Evolutionary conservation across 2,113 vertebrate species (phyloP), one percentile per base, ranked within the genome.

Genomic region (Hypomesus transpacificus): DNA sequence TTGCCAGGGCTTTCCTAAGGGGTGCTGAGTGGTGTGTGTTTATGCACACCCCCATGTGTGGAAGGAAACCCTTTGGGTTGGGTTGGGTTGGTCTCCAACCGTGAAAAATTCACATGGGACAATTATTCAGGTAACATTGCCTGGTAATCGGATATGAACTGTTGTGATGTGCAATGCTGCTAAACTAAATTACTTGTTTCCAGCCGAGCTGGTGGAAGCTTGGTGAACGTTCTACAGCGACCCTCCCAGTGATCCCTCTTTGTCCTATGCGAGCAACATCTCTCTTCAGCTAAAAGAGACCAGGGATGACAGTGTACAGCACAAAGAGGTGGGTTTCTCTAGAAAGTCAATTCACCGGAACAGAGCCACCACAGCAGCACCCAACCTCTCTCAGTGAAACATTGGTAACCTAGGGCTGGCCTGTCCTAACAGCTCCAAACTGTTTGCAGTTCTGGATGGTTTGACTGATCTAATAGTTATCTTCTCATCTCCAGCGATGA

Each of bases 291-390:
- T 71, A 75, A 77, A 83, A 83, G 77, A 66, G 77, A 56, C 1
- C 60, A 69, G 20, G 66, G 20, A 59, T 83, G 85, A 88, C 83
- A 67, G 71, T 85, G 86, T 83, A 21, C 51, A 69, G 62, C 54
- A 87, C 84, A 88, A 89, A 76, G 82, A 67, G 62, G 62, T 28
- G 13, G 63, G 24, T 46, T 4, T 71, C 84, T 85, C 84, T 81
- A 73, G 71, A 84, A 85, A 71, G 70, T 69, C 68, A 26, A 66
- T 76, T 82, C 71, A 82, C 50, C 18, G 6, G 46, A 63, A 24
- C 61, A 63, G 60, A 28, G 7, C 24, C 24, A 26, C 24, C 60
- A 28, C 7, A 34, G 3, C 31, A 7, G 31, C 31, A 34, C 4
- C 31, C 4, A 0, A 34, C 31, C 31, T 34, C 31, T 34, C 4